Evolutionary conservation across 2,113 vertebrate genomes (phyloP).

Genomic region (Corythoichthys intestinalis): DNA sequence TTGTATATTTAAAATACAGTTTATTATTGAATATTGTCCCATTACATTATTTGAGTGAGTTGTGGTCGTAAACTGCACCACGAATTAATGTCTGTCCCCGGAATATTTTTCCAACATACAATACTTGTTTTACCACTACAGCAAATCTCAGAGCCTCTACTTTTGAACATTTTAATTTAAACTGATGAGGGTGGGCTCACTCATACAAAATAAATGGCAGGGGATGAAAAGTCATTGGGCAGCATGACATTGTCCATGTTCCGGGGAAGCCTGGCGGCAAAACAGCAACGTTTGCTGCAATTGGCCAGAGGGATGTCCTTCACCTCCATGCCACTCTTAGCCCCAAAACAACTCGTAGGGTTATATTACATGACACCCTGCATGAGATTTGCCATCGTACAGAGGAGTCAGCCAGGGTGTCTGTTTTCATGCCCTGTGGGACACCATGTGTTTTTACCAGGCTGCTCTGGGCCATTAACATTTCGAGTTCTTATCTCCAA

Average conservation of each 20-base stretch:
- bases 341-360: not conserved
- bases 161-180: not conserved
- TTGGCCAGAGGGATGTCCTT: not conserved
- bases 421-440: not conserved
- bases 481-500: not conserved
- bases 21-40: not conserved
- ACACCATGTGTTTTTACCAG: not conserved
- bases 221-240: not conserved
- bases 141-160: not conserved
- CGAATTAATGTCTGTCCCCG: no score
- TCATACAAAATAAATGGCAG: not conserved
- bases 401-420: not conserved
- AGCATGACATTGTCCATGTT: not conserved
- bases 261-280: not conserved
- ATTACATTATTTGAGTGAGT: not conserved
- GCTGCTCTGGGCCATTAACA: not conserved
- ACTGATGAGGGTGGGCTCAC: not conserved
- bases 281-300: not conserved
- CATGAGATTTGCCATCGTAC: not conserved
- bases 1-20: not conserved
- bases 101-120: not conserved
- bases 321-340: not conserved
- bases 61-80: not conserved
- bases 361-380: not conserved
- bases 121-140: not conserved